These are phyloP conservation scores for Lasioglossum leucozonium DNA, from an alignment of 2,888 invertebrate species.

Conservation along the genomic window DNA sequence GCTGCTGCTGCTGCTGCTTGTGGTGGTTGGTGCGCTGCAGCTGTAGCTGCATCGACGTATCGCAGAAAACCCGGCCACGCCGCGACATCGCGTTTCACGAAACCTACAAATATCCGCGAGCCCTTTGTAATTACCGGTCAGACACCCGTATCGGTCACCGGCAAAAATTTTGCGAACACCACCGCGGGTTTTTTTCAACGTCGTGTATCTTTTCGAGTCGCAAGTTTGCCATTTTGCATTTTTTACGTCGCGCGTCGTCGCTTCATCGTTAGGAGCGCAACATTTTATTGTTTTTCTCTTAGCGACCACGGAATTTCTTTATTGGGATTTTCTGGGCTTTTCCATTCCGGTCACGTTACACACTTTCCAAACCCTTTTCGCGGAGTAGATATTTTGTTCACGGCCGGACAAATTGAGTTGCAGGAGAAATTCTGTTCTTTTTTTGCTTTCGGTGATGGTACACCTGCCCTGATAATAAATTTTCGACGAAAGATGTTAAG, in stretches of 20 bases:
- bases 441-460: neutral
- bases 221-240: neutral
- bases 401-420: neutral
- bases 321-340: neutral
- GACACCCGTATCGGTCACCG: neutral
- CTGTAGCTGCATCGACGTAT: constrained; percentile 19
- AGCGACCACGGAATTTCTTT: neutral
- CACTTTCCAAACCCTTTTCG: neutral
- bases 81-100: neutral
- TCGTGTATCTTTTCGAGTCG: neutral
- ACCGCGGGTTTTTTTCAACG: neutral
- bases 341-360: neutral
- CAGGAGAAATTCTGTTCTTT: neutral
- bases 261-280: neutral
- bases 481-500: no score
- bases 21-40: neutral
- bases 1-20: neutral
- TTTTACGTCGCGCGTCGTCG: neutral
- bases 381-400: neutral
- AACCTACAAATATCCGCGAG: constrained; percentile 16
- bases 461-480: neutral
- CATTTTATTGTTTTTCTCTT: neutral
- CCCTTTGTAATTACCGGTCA: constrained; percentile 3
- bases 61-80: constrained; percentile 13
- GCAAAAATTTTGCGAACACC: neutral